Evolutionary conservation across 2,113 vertebrate genomes (phyloP).

Genomic region (Lepus timidus): DNA sequence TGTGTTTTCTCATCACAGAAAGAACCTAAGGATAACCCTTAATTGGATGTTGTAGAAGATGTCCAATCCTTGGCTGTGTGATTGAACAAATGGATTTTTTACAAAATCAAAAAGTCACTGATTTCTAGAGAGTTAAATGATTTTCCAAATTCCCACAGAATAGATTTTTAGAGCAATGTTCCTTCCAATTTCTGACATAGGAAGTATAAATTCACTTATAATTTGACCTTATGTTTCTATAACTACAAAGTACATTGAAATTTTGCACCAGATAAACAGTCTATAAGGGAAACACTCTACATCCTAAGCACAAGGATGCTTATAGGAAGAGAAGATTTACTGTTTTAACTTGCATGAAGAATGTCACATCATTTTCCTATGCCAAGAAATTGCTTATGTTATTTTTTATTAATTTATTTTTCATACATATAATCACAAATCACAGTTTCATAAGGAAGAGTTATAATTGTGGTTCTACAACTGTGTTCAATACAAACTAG

Average conservation of each 20-base stretch:
- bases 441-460: not conserved
- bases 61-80: not conserved
- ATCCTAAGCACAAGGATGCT: not conserved
- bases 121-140: not conserved
- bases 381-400: not conserved
- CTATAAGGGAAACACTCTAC: not conserved
- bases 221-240: not conserved
- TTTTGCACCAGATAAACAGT: not conserved
- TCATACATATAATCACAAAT: not conserved
- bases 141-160: not conserved
- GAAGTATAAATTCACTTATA: not conserved
- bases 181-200: not conserved
- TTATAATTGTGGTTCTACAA: not conserved
- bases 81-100: not conserved
- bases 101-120: not conserved
- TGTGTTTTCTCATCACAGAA: not conserved
- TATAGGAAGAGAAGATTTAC: not conserved
- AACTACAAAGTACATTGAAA: not conserved
- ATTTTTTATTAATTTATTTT: not conserved
- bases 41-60: not conserved
- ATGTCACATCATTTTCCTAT: not conserved
- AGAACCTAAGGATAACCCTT: not conserved
- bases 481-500: not conserved
- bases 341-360: not conserved
- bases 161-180: not conserved